Conservation (phyloP, 2,888 invertebrate species). For the Pseudanteris insignis region DNA sequence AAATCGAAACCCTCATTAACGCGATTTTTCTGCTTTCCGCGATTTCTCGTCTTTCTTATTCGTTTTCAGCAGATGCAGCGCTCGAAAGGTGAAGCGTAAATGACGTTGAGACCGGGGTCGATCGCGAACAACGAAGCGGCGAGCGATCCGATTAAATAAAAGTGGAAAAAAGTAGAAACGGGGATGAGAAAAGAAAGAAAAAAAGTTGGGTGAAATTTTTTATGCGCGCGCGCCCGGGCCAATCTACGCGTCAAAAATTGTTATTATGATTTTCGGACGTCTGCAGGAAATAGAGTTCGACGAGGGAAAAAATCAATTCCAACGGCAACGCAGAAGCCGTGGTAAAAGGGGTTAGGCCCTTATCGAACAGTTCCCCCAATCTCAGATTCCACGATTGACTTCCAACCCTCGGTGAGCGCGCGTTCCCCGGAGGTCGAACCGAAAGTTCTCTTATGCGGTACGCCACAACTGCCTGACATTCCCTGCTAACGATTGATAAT, state of each 20-base stretch:
- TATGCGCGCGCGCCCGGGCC: constrained; percentile 8
- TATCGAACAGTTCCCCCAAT: constrained; percentile 55
- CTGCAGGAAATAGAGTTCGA: constrained; percentile 42
- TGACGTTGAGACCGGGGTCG: background rate
- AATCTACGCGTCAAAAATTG: constrained; percentile 33
- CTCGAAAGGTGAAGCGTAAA: background rate
- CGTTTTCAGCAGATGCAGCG: background rate
- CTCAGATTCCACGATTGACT: constrained; percentile 60
- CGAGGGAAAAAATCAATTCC: constrained; percentile 52
- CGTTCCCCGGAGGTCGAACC: constrained; percentile 50
- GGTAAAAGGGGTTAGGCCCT: constrained; percentile 53
- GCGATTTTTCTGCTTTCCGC: too few relatives aligned
- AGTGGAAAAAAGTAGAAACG: too few relatives aligned
- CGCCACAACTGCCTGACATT: constrained; percentile 58
- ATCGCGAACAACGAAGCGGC: constrained; percentile 5
- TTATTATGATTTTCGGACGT: constrained; percentile 43
- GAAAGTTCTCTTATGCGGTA: constrained; percentile 50
- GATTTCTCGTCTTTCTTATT: background rate
- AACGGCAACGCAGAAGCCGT: constrained; percentile 49
- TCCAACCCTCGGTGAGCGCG: constrained; percentile 51
- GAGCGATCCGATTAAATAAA: too few relatives aligned
- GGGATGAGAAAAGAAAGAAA: too few relatives aligned
- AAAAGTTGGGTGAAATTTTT: constrained; percentile 6
- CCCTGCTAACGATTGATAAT: constrained; percentile 52
- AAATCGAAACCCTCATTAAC: too few relatives aligned